Evolutionary conservation across 2,888 invertebrate species (phyloP), one percentile per base, ranked within the genome.

Genomic region (Amphipyra tragopoginis): DNA sequence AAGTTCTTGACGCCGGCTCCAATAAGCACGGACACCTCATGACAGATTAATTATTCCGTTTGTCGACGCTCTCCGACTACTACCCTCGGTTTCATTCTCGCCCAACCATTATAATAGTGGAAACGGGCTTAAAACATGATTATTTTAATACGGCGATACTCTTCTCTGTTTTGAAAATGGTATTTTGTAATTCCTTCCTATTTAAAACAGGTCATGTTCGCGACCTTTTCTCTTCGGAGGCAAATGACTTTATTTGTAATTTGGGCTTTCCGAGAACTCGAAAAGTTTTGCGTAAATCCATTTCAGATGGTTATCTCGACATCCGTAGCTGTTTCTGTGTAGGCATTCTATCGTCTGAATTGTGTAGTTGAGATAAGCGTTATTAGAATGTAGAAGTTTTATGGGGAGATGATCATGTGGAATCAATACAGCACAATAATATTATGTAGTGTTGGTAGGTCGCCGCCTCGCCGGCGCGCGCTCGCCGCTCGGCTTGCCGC

Each of bases 21-120:
- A 75, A 83, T 80, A 76, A 79, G 75, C 77, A 69, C 81, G 76
- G 85, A 86, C 83, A 85, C 81, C 84, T 83, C 86, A 81, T 87
- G 88, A 87, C 86, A 87, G 84, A 87, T 89, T 90, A 87, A 90
- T 90, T 88, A 90, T 87, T 87, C 87, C 72, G 82, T 86, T 86
- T 87, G 86, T 77, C 72, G 79, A 76, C 67, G 72, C 64, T 40
- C 77, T 65, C 75, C 72, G 71, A 74, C 57, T 57, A 54, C 58
- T 55, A 56, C 50, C 11, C 43, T 49, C 60, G 34, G 65, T 4
- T 47, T 52, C 51, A 44, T 64, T 33, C 34, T 53, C 61, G 50
- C 59, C 58, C 21, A 14, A 21, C 51, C 53, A 42, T 39, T 33
- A 26, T 8, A 59, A 53, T 21, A 21, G 21, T 49, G 44, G 72